Evolutionary conservation across 2,888 invertebrate species (phyloP).

Genomic region (Pyrochroa serraticornis): DNA sequence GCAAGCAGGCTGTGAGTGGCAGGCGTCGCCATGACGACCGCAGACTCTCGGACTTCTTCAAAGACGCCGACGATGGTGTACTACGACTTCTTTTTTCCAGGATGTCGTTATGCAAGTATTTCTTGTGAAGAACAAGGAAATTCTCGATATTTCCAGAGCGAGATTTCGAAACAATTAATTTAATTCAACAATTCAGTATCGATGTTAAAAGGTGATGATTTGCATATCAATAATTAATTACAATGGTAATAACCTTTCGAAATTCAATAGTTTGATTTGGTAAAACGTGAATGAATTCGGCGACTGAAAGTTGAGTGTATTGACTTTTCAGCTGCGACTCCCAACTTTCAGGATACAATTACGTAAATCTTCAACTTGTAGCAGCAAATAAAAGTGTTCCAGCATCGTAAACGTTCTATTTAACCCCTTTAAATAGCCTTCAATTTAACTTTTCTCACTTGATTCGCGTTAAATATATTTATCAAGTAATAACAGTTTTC

Average conservation of each 20-base stretch:
- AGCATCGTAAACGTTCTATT: neutral
- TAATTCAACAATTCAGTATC: no score
- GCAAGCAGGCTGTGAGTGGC: slow-evolving; percentile 38
- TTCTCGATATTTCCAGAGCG: slow-evolving; percentile 3
- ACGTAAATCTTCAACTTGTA: slow-evolving; percentile 1
- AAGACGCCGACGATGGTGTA: slow-evolving; percentile 32
- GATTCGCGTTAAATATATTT: neutral
- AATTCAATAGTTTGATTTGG: no score
- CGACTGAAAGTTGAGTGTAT: neutral
- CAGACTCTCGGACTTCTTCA: slow-evolving; percentile 27
- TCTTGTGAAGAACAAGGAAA: slow-evolving; percentile 37
- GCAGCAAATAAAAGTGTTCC: neutral
- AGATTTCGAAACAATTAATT: no score
- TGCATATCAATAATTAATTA: no score
- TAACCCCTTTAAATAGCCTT: neutral
- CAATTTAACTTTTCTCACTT: neutral
- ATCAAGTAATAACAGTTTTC: neutral
- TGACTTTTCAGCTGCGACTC: neutral
- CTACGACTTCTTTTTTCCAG: slow-evolving; percentile 40
- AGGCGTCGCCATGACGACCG: slow-evolving; percentile 37
- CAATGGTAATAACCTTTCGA: no score
- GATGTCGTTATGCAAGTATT: slow-evolving; percentile 46
- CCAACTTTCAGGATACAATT: neutral
- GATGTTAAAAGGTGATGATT: no score
- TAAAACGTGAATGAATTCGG: no score